These are phyloP conservation scores for Xanthorhoe designata DNA, from an alignment of 2,888 invertebrate species.

Conservation along the genomic window DNA sequence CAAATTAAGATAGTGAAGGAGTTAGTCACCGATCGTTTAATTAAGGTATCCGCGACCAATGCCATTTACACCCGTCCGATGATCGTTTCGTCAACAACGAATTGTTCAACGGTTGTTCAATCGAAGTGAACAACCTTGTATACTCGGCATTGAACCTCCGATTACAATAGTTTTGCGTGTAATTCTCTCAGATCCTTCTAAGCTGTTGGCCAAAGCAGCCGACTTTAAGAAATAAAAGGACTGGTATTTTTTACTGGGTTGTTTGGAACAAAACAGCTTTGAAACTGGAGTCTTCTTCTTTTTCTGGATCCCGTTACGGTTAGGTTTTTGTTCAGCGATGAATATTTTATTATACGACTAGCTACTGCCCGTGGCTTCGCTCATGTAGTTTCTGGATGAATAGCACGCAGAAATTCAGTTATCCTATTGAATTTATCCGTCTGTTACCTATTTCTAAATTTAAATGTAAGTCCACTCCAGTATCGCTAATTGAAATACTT, in stretches of 20 bases:
- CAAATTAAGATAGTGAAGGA: slow-evolving; percentile 33
- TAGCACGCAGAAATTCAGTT: neutral
- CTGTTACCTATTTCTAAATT: neutral
- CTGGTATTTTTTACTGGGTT: neutral
- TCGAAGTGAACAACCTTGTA: slow-evolving; percentile 59
- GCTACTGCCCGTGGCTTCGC: too few relatives aligned
- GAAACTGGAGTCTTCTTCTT: neutral
- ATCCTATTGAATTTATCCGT: neutral
- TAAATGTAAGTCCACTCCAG: neutral
- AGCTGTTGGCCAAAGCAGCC: slow-evolving; percentile 1
- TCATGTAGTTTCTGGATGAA: too few relatives aligned
- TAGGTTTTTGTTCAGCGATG: neutral
- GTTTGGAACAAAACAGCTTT: neutral
- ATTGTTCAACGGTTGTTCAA: too few relatives aligned
- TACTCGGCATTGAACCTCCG: slow-evolving; percentile 60
- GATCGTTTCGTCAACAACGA: slow-evolving; percentile 52
- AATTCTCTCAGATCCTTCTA: slow-evolving; percentile 25
- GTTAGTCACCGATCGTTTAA: slow-evolving; percentile 42
- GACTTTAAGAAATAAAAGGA: neutral
- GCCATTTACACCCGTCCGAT: slow-evolving; percentile 50
- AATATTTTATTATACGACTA: neutral
- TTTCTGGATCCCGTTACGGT: neutral
- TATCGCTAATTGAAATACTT: neutral
- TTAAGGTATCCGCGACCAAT: slow-evolving; percentile 46
- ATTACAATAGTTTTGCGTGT: slow-evolving; percentile 54